These are phyloP conservation scores for Napeogenes sylphis DNA, from an alignment of 2,888 invertebrate species.

Conservation along the genomic window DNA sequence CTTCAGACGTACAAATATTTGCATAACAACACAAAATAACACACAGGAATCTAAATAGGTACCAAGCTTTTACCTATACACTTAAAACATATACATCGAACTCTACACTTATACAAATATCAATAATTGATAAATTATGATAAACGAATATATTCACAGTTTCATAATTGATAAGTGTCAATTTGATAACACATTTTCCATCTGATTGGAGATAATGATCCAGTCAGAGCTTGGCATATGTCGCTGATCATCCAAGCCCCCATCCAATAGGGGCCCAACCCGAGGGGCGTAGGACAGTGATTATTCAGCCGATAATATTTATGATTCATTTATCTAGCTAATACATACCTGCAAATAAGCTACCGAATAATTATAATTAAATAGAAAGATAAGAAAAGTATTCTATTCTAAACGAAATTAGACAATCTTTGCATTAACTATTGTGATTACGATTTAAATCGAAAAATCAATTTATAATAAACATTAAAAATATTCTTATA, in stretches of 20 bases:
- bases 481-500: too few relatives aligned
- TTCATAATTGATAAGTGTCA: conserved; percentile 33
- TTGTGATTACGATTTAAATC: too few relatives aligned
- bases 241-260: conserved; percentile 47
- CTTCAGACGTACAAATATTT: too few relatives aligned
- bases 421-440: too few relatives aligned
- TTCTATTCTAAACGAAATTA: too few relatives aligned
- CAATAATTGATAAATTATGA: not conserved
- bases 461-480: too few relatives aligned
- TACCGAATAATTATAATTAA: conserved; percentile 4
- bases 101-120: too few relatives aligned
- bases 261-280: conserved; percentile 47
- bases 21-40: too few relatives aligned
- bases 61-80: too few relatives aligned
- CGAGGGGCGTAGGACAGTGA: conserved; percentile 24
- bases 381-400: too few relatives aligned
- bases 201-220: conserved; percentile 63
- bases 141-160: not conserved
- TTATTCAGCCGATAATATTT: conserved; percentile 33
- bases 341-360: conserved; percentile 15
- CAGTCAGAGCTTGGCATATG: conserved; percentile 54
- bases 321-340: conserved; percentile 31
- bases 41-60: too few relatives aligned
- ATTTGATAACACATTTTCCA: conserved; percentile 45
- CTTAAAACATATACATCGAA: too few relatives aligned